A percentile compares a stretch with the other conserved stretches of the same genome.
phyloP scores from a whole-genome alignment of 2,888 invertebrate genomes.

The Agonopterix subpropinquella region DNA sequence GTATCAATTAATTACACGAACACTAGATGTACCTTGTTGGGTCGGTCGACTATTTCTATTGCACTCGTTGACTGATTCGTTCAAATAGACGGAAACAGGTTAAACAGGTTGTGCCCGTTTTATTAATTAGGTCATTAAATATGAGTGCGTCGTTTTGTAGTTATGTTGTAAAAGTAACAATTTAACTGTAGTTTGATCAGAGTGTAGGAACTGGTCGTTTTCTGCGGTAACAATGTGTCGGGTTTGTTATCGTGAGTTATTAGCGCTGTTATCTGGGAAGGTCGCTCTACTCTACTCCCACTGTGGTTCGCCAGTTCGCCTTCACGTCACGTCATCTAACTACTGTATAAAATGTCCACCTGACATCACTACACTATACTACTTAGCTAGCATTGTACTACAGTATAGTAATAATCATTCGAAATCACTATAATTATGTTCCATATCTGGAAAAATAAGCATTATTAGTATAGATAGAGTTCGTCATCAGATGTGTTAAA shows the following conservation, averaged over 20 bases:
- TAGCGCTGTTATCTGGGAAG: conserved; percentile 40
- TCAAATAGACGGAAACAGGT: conserved; percentile 5
- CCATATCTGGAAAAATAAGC: no score
- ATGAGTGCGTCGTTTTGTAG: neutral
- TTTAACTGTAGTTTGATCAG: no score
- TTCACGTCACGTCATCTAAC: no score
- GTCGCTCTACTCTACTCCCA: conserved; percentile 25
- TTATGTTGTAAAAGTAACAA: no score
- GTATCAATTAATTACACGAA: neutral
- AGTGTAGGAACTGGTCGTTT: no score
- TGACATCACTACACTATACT: no score
- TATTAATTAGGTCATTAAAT: conserved; percentile 7
- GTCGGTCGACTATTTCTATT: neutral
- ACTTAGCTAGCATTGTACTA: no score
- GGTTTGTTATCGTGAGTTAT: conserved; percentile 21
- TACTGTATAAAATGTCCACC: no score
- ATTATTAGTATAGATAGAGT: no score
- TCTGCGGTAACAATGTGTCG: neutral
- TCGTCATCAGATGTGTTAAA: no score
- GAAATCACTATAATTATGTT: no score
- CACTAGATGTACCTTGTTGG: neutral
- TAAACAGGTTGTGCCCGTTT: conserved; percentile 6
- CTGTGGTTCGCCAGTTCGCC: neutral
- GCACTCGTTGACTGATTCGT: conserved; percentile 2
- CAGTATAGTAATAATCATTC: no score